Base-by-base conservation (phyloP, 2,888 invertebrate genomes). In the Ennomos quercinarius region DNA sequence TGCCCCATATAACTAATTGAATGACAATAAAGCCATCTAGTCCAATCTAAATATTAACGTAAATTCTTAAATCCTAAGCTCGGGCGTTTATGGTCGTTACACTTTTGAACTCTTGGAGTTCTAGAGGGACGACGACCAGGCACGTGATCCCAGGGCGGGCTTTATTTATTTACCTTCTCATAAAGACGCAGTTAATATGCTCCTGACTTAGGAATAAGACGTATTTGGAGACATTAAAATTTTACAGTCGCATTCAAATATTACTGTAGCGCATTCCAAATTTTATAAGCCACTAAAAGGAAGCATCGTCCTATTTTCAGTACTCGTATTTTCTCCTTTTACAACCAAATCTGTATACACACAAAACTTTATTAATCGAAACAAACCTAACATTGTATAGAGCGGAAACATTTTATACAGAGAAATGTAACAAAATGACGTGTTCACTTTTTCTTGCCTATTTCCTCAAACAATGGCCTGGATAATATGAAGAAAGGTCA, bases 391-490 rank as follows among this genome's bases (percentile, higher is more conserved):
- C 36, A n/a, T 12, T 11, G 34, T n/a, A 38, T 9, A 44, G 43
- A 36, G 3, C 35, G 42, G 34, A 9, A 34, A 48, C 34, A 55
- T 42, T 48, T 35, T 43, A 45, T 43, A 40, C 40, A 34, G 38
- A 42, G 13, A 52, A 27, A 49, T 36, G 49, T 48, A 60, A 46
- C 37, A 46, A 54, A 53, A 54, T 51, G 49, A 61, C 61, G 57
- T 56, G 48, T 57, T 55, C 61, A 47, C 49, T 56, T 57, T 54
- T 61, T 48, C 58, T 57, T 57, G 43, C 53, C 57, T 58, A 50
- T 65, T 68, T 65, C 58, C 57, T 46, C 59, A 41, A 63, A 63
- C 57, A 65, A 64, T 58, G 57, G 43, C 41, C 38, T 40, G 37
- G 57, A 54, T 63, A 59, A 54, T 63, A 63, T 64, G 63, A 59